These are phyloP conservation scores for Ictalurus furcatus DNA, from an alignment of 2,113 vertebrate genomes.

Conservation along the genomic window DNA sequence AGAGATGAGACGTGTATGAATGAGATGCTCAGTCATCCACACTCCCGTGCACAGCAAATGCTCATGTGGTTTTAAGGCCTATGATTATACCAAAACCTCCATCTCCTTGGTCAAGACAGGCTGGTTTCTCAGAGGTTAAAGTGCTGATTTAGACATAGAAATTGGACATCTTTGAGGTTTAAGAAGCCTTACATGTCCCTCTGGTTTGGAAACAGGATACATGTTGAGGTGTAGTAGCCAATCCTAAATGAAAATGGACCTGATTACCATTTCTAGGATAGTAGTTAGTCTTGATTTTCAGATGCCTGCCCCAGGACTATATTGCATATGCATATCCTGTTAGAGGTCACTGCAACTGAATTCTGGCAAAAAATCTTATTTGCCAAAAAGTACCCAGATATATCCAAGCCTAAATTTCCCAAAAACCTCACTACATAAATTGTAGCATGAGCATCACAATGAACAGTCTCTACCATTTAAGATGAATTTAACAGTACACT, in stretches of 20 bases:
- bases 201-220: slow-evolving; percentile 60
- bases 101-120: slow-evolving; percentile 29
- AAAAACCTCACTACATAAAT: neutral
- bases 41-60: slow-evolving; percentile 30
- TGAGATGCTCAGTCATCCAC: slow-evolving; percentile 34
- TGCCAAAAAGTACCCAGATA: neutral
- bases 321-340: no score
- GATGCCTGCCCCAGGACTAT: neutral
- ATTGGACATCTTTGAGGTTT: slow-evolving; percentile 8
- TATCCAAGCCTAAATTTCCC: neutral
- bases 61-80: slow-evolving; percentile 36
- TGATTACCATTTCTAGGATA: slow-evolving; percentile 53
- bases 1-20: slow-evolving; percentile 21
- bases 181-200: slow-evolving; percentile 21
- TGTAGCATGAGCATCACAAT: neutral
- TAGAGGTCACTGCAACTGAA: no score
- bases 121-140: slow-evolving; percentile 27
- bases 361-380: neutral
- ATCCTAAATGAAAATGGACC: slow-evolving; percentile 60
- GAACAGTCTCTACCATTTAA: neutral
- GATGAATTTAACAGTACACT: neutral
- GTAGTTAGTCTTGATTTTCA: neutral
- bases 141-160: neutral
- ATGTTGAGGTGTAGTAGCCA: slow-evolving; percentile 47
- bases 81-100: slow-evolving; percentile 42